These are phyloP conservation scores for Phymatocera aterrima DNA, from an alignment of 2,888 invertebrate genomes.

Conservation along the genomic window DNA sequence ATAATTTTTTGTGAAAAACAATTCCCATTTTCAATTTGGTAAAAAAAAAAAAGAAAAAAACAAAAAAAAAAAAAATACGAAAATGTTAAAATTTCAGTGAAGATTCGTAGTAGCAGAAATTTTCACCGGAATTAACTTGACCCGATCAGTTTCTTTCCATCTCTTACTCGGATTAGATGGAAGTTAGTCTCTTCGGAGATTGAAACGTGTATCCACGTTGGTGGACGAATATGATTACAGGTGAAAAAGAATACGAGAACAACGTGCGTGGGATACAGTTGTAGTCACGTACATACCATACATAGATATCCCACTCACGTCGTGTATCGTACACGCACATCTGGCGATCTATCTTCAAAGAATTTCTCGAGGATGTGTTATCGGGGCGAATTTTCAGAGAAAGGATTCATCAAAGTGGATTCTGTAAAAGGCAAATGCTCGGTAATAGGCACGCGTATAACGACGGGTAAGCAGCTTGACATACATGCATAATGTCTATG, in stretches of 20 bases:
- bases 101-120: too few relatives aligned
- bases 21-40: too few relatives aligned
- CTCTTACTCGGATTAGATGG: too few relatives aligned
- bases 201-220: too few relatives aligned
- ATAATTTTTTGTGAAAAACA: not conserved
- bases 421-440: constrained; percentile 20
- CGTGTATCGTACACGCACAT: not conserved
- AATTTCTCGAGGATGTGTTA: not conserved
- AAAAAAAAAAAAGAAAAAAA: not conserved
- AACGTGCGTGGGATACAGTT: not conserved
- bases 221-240: not conserved
- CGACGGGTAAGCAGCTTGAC: constrained; percentile 26
- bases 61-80: not conserved
- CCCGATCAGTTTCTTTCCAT: too few relatives aligned
- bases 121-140: too few relatives aligned
- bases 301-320: too few relatives aligned
- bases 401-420: constrained; percentile 26
- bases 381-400: not conserved
- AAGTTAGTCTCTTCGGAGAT: too few relatives aligned
- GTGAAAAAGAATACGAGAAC: too few relatives aligned
- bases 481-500: not conserved
- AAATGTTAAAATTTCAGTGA: too few relatives aligned
- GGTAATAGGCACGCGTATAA: constrained; percentile 16
- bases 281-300: too few relatives aligned
- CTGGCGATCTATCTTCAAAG: not conserved